These are phyloP conservation scores for Euwallacea fornicatus DNA, from an alignment of 1,140 invertebrate genomes.

Conservation along the genomic window DNA sequence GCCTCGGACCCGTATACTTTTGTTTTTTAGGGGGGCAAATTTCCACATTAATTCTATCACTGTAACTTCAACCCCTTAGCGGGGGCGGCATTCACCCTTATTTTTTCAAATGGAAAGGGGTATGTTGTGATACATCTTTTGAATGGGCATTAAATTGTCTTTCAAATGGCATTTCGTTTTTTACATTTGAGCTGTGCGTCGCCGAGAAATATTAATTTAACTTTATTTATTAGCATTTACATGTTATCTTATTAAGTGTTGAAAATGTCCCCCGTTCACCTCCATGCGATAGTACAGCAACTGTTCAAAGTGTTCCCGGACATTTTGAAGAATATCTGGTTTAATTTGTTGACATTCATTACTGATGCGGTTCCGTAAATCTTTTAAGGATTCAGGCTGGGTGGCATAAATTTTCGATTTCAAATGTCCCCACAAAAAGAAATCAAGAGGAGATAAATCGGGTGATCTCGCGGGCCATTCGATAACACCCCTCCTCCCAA, in stretches of 20 bases:
- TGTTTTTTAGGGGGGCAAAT: background rate
- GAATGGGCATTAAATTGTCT: background rate
- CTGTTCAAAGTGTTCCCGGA: conserved; percentile 8
- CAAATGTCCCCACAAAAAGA: too few relatives aligned
- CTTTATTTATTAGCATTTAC: background rate
- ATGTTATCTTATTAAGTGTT: background rate
- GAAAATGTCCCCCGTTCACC: too few relatives aligned
- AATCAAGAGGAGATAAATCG: conserved; percentile 7
- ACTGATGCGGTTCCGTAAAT: too few relatives aligned
- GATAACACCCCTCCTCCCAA: too few relatives aligned
- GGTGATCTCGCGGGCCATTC: background rate
- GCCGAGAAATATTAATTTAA: conserved; percentile 3
- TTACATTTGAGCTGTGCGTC: background rate
- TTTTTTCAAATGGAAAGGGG: conserved; percentile 14
- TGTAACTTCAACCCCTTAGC: conserved; percentile 8
- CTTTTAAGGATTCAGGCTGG: too few relatives aligned
- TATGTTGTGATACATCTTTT: background rate
- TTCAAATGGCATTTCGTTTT: background rate
- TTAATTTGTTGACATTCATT: conserved; percentile 1
- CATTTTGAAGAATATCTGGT: conserved; percentile 6
- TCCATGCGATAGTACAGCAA: background rate
- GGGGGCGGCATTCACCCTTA: background rate
- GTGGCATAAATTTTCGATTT: too few relatives aligned
- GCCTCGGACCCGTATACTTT: conserved; percentile 5
- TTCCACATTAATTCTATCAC: background rate